Evolutionary conservation across 2,888 invertebrate genomes (phyloP), one percentile per base, ranked within the genome.

Genomic region (Ischnus inquisitorius): DNA sequence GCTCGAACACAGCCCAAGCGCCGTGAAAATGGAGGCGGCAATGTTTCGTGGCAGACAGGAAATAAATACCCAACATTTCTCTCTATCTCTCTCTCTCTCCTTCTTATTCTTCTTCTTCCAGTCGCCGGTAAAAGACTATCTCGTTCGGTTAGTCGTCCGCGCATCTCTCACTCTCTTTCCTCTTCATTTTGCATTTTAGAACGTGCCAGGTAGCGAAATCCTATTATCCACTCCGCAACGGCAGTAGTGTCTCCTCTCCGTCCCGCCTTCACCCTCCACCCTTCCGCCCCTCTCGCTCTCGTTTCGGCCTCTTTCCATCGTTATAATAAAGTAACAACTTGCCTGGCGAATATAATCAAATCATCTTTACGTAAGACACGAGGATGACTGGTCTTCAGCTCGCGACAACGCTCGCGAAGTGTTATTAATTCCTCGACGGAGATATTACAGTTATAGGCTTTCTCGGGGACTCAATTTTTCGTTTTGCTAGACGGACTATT

Each of bases 11-110:
- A 69, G 77, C 79, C 72, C 68, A 80, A 76, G 84, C 78, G 67
- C 51, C 69, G 69, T 67, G 72, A 79, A 83, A 82, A 84, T 81
- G 65, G 80, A 78, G 78, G 68, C 68, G 54, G 71, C 77, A 78
- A 80, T 48, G 72, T 76, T 72, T 74, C 80, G 72, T 34, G 65
- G 60, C 69, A 83, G 86, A 85, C 85, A 83, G 83, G 76, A 83
- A 85, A 85, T 86, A 86, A 86, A 86, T 82, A 85, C 82, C 78
- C 82, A 28, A 54, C 77, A 62, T 81, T 67, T 67, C 79, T 69
- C 46, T 77, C 34, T 64, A 62, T 81, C 67, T 67, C 79, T 69
- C 46, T 77, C 34, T 64, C 54, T 14, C 39, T 34, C 39, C 46
- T 34, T 34, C 62, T n/a, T 77, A 57, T 22, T 48, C 48, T 62